phyloP scores from a whole-genome alignment of 1,140 invertebrate species.

The Plectus sambesii region DNA sequence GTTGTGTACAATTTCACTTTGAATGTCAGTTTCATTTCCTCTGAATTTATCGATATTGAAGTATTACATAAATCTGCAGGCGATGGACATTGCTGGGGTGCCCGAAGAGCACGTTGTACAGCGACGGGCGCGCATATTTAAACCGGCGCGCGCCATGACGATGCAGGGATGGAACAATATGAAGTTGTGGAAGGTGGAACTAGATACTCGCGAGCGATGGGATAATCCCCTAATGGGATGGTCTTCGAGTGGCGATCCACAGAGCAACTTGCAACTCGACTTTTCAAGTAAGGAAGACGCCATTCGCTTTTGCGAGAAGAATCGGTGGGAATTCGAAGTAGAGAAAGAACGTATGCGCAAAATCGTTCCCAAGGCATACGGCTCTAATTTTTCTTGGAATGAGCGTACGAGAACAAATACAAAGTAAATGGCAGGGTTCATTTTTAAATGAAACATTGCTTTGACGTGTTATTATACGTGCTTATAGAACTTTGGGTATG shows the following conservation, averaged over 20 bases:
- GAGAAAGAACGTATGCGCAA: conserved; percentile 57
- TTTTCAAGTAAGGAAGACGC: conserved; percentile 74
- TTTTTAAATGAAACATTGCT: too few relatives aligned
- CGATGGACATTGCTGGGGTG: conserved; percentile 25
- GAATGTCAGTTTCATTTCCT: too few relatives aligned
- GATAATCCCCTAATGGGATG: conserved; percentile 98
- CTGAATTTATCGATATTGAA: too few relatives aligned
- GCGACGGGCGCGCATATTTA: conserved; percentile 73
- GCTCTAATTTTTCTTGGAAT: conserved; percentile 88
- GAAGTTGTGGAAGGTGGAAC: conserved; percentile 75
- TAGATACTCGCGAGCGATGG: conserved; percentile 90
- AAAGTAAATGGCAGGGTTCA: too few relatives aligned
- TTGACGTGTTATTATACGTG: too few relatives aligned
- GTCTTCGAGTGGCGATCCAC: conserved; percentile 76
- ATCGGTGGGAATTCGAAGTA: conserved; percentile 79
- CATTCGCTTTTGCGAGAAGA: conserved; percentile 80
- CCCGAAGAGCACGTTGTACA: conserved; percentile 47
- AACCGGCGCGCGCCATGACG: conserved; percentile 86
- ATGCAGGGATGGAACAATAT: conserved; percentile 88
- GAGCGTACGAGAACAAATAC: conserved; percentile 91
- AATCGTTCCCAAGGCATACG: conserved; percentile 68
- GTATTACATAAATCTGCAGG: too few relatives aligned
- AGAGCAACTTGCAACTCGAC: conserved; percentile 67
- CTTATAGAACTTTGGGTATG: too few relatives aligned
- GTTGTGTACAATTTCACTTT: too few relatives aligned